Conservation (phyloP, 2,113 vertebrate genomes). For the Electrona antarctica region DNA sequence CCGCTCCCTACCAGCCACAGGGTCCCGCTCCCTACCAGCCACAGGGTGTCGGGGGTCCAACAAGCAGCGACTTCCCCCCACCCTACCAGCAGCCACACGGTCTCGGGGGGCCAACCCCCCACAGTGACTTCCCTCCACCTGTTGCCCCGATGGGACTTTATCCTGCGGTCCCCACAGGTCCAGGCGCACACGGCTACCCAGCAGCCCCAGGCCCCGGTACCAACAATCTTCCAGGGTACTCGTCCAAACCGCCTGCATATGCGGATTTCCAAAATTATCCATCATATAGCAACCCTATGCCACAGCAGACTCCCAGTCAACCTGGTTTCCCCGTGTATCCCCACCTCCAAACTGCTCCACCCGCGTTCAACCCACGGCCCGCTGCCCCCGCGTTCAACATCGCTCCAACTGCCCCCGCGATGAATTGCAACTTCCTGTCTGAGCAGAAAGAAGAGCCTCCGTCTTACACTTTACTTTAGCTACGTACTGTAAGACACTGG, state of each 20-base stretch:
- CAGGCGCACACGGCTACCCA: slow-evolving; percentile 21
- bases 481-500: too few relatives aligned
- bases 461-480: not conserved
- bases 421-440: slow-evolving; percentile 3
- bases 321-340: not conserved
- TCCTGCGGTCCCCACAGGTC: not conserved
- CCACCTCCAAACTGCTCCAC: not conserved
- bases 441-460: slow-evolving; percentile 26
- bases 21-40: not conserved
- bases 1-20: slow-evolving; percentile 10
- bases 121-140: slow-evolving; percentile 38
- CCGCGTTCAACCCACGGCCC: not conserved
- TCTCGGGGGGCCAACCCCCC: too few relatives aligned
- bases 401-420: slow-evolving; percentile 25
- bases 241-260: too few relatives aligned
- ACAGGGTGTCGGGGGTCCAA: slow-evolving; percentile 8
- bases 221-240: not conserved
- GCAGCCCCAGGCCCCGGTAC: slow-evolving; percentile 11
- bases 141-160: not conserved
- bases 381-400: slow-evolving; percentile 9
- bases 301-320: slow-evolving; percentile 7
- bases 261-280: too few relatives aligned
- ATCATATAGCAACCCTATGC: slow-evolving; percentile 25
- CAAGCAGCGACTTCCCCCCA: not conserved
- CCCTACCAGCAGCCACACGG: too few relatives aligned